A percentile compares a stretch with the other conserved stretches of the same genome.
Evolutionary conservation across 2,113 vertebrate species (phyloP).

Genomic region (Eublepharis macularius): DNA sequence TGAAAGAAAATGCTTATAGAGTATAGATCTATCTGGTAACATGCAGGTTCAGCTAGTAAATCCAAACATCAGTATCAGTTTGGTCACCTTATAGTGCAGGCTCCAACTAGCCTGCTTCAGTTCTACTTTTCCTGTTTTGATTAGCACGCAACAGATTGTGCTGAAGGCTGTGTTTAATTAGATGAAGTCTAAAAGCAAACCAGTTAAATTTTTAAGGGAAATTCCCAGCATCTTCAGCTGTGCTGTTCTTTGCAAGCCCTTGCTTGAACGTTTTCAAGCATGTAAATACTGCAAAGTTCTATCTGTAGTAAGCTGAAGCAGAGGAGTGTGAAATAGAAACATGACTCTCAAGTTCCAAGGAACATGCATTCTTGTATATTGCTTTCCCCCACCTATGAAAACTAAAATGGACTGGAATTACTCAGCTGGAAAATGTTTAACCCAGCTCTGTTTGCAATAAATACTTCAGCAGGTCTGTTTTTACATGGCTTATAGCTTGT

Average conservation of each 20-base stretch:
- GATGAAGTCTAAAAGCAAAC: neutral
- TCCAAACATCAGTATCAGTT: neutral
- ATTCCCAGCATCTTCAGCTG: constrained; percentile 42
- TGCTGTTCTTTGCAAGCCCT: constrained; percentile 29
- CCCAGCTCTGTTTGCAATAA: constrained; percentile 46
- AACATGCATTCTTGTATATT: neutral
- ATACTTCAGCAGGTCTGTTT: constrained; percentile 40
- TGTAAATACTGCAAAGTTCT: constrained; percentile 17
- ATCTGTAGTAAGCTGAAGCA: neutral
- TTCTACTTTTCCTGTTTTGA: neutral
- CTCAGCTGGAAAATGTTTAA: constrained; percentile 42
- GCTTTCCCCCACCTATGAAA: constrained; percentile 42
- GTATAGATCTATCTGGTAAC: neutral
- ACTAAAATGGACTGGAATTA: constrained; percentile 38
- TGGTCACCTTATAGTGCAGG: neutral
- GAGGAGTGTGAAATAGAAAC: constrained; percentile 13
- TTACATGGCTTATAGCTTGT: constrained; percentile 46
- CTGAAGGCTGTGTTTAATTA: neutral
- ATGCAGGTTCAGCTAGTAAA: neutral
- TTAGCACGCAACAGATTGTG: accelerated
- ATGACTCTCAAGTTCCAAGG: neutral
- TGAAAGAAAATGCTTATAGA: neutral
- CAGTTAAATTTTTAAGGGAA: constrained; percentile 24
- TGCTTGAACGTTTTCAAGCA: neutral
- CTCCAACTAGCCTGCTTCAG: neutral